Base-by-base conservation (phyloP, 2,113 vertebrate genomes). In the Vulpes vulpes region DNA sequence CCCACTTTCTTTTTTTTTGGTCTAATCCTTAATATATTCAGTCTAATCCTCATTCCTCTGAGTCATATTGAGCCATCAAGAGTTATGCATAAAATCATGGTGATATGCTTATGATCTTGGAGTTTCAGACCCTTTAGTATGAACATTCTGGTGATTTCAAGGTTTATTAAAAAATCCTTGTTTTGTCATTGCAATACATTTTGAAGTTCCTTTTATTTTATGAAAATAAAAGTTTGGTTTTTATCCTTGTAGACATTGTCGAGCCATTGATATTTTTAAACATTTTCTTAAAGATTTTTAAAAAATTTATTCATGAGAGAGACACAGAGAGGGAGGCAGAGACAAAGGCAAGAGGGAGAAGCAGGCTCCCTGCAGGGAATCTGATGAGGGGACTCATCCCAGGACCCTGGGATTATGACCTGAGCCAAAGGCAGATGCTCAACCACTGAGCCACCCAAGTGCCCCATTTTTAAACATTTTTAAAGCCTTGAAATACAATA, bases 391-490 rank as follows among this genome's bases (percentile, higher is more conserved):
- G 43, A 43, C 7, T 43, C 43, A 43, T 43, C 43, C 43, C 43
- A 43, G 43, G 43, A 43, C 43, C 43, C 43, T 43, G 43, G 43
- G 43, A 43, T 43, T 43, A 43, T 43, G 6, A 43, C 43, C 43
- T 43, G 43, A 43, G 43, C 43, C 43, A 43, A 43, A 43, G 43
- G 43, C 43, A 43, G 43, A 43, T 43, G 43, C 43, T 43, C 43
- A 43, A 43, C 43, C 43, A 43, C 43, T 43, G 43, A 43, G 43
- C 43, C 43, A 43, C 43, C 43, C 43, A 7, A 43, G 1, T 43
- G 43, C 43, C 43, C 43, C 43, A 95, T 92, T 91, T 93, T 92
- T 7, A 85, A 96, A 85, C n/a, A 95, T 16, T 65, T 88, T 83
- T 62, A 64, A 80, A 49, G 1, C 0, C 27, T 23, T 91, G 69